Evolutionary conservation across 2,113 vertebrate genomes (phyloP).

Genomic region (Colossoma macropomum): DNA sequence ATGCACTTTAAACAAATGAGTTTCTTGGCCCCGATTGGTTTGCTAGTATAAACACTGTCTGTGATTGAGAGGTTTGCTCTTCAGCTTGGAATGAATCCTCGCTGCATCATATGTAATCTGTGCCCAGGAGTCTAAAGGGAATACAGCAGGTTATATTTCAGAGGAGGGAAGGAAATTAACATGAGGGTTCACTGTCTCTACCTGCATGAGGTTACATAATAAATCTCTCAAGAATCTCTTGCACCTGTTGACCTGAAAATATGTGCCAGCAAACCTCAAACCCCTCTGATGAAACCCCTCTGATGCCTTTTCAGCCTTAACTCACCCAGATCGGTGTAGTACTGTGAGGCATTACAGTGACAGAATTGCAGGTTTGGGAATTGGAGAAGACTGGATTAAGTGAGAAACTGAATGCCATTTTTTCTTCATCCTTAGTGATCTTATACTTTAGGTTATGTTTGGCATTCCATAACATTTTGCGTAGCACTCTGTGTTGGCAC

Average conservation of each 20-base stretch:
- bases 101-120: no score
- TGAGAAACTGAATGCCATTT: not conserved
- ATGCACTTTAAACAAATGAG: no score
- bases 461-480: not conserved
- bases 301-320: not conserved
- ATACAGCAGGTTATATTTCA: not conserved
- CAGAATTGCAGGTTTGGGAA: not conserved
- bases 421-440: not conserved
- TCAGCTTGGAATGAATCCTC: no score
- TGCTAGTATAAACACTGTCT: no score
- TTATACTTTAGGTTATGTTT: not conserved
- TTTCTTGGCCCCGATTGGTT: no score
- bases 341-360: not conserved
- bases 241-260: not conserved
- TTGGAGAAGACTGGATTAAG: not conserved
- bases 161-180: not conserved
- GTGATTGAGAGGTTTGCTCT: no score
- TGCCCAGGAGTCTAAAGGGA: not conserved
- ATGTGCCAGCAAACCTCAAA: not conserved
- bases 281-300: not conserved
- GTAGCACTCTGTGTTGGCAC: not conserved
- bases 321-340: not conserved
- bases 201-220: not conserved
- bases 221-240: not conserved
- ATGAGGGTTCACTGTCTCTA: not conserved